Base-by-base conservation (phyloP, 2,113 vertebrate genomes). In the Colossoma macropomum region DNA sequence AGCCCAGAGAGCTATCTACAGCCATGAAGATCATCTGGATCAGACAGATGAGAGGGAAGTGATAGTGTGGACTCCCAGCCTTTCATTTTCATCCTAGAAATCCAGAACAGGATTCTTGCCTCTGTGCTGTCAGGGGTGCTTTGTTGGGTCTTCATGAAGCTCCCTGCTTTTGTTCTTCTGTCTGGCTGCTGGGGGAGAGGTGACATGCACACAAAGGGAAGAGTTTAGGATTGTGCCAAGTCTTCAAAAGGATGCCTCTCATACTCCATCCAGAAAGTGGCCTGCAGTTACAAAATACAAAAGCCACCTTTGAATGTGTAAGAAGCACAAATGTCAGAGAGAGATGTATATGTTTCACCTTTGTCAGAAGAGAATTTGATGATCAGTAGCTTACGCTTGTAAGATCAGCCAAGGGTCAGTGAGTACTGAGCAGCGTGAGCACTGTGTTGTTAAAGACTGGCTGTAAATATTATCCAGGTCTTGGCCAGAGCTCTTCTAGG, bases 141-240 rank as follows among this genome's bases (percentile, higher is more conserved):
- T 78, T 81, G 54, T 71, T 23, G 52, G 9, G 76, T 50, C 80
- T 60, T 25, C 81, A 80, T 76, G 17, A 17, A 34, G 74, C 62
- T 80, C 77, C 69, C 32, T 45, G 45, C 77, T 56, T 87, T 84
- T 77, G 79, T 79, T 86, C 62, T 79, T 86, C 62, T 88, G 79
- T n/a, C 32, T 56, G 41, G 71, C 32, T 79, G 54, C 75, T 59
- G 63, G 62, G 62, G 23, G 13, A 60, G 76, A 82, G 70, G 11
- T 81, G 81, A 86, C 82, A 63, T 52, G 76, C 5, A 76, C 77
- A 84, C 80, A 87, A 86, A 88, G 83, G 11, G 2, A 80, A 72
- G 75, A 80, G 70, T 88, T 89, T 75, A 66, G 32, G 81, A 87
- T 78, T 41, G 69, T 74, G 82, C n/a, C 32, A 73, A 66, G 27